Conservation (phyloP, 1,140 invertebrate genomes). For the Oreohelix idahoensis region DNA sequence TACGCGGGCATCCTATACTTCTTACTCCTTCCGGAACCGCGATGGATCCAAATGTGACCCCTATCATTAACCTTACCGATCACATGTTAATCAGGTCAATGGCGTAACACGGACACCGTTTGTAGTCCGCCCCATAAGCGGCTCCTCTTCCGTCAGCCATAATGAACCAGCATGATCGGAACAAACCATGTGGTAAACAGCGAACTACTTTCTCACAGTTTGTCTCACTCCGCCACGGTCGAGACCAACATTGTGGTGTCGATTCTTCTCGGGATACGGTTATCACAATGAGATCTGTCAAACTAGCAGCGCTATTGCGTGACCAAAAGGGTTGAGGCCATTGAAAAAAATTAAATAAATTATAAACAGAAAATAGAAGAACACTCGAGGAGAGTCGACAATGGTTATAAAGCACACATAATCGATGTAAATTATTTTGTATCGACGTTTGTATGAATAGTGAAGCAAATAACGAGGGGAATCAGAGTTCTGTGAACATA, state of each 20-base stretch:
- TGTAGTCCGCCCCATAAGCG: neutral
- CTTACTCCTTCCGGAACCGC: neutral
- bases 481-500: too few relatives aligned
- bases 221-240: slow-evolving; percentile 25
- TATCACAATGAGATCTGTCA: neutral
- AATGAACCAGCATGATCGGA: slow-evolving; percentile 20
- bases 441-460: too few relatives aligned
- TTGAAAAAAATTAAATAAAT: neutral
- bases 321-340: neutral
- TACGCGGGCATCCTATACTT: neutral
- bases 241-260: neutral
- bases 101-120: neutral
- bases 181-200: slow-evolving; percentile 10
- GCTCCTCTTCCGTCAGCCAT: slow-evolving; percentile 4
- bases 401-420: neutral
- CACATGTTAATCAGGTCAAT: slow-evolving; percentile 22
- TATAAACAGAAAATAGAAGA: neutral
- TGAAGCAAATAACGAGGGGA: too few relatives aligned
- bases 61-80: neutral
- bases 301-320: neutral
- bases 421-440: neutral
- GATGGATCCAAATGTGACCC: neutral
- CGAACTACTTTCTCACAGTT: slow-evolving; percentile 26
- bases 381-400: neutral
- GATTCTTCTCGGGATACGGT: neutral